Evolutionary conservation across 2,113 vertebrate genomes (phyloP), one percentile per base, ranked within the genome.

Genomic region (Chauna torquata): DNA sequence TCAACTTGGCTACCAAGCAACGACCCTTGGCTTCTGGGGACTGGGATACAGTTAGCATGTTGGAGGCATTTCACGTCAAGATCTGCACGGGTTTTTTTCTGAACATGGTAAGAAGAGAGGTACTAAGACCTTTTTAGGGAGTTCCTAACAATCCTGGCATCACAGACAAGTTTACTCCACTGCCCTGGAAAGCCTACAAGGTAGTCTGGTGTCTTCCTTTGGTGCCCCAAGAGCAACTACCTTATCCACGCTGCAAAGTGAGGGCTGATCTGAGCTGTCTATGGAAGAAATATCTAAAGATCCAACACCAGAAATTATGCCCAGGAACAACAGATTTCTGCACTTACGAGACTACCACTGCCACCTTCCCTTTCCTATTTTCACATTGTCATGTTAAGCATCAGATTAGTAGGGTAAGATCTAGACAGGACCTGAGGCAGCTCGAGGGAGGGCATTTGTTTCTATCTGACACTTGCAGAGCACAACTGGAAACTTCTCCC

Each of bases 151-250:
- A 0, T 0, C 16, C 69, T 30, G 58, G 61, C 54, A 76, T 15
- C 9, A 2, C 66, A 62, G 58, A 8, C 52, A 82, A 34, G 58
- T 61, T 36, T 47, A 88, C 20, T 69, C 42, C 27, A 22, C 40
- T 66, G 69, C 55, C 32, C 49, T 42, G 27, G 36, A 24, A 3
- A 90, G 52, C 42, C 28, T n/a, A 70, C 36, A 78, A 27, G 34
- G 16, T 36, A 44, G 13, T 17, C 16, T n/a, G 23, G 10, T 24
- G 49, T 65, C 0, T 0, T 62, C 47, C 66, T 84, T 54, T 1
- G 0, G 28, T 8, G 50, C 16, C 0, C 0, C 24, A 65, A 69
- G 30, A 90, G 12, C 28, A 36, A 72, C 11, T 24, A 70, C 45
- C 36, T 82, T 59, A 80, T 11, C 30, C 4, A 8, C 28, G 15